Percentiles rank a stretch among this genome's conserved stretches.
Conservation (phyloP, 2,888 invertebrate genomes). For the Ornithoptera alexandrae region DNA sequence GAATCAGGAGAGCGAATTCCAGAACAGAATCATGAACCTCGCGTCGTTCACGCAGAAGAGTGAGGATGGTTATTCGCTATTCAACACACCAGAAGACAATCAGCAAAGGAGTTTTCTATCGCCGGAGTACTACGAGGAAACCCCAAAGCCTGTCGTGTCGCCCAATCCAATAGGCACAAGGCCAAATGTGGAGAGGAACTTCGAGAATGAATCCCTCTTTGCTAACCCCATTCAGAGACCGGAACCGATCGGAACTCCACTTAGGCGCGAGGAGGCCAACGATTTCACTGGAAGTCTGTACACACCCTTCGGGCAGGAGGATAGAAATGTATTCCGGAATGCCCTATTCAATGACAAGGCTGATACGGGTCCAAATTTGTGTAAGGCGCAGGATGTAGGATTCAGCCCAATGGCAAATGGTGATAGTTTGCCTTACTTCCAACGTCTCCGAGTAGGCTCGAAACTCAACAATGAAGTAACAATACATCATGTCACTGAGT, state of each 20-base stretch:
- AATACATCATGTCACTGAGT: constrained; percentile 71
- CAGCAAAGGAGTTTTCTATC: constrained; percentile 56
- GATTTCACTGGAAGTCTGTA: constrained; percentile 49
- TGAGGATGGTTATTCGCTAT: constrained; percentile 71
- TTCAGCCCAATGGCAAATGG: constrained; percentile 51
- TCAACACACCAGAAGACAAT: constrained; percentile 59
- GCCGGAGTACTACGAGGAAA: constrained; percentile 58
- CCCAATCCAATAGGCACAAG: constrained; percentile 71
- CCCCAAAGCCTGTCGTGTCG: constrained; percentile 59
- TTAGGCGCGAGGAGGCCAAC: constrained; percentile 43
- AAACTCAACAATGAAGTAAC: constrained; percentile 71
- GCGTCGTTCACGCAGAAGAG: constrained; percentile 73
- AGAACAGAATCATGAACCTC: constrained; percentile 63
- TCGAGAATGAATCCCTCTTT: constrained; percentile 60
- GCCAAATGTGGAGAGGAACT: constrained; percentile 46
- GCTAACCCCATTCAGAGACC: constrained; percentile 55
- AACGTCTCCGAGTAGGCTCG: constrained; percentile 64
- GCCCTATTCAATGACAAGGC: constrained; percentile 64
- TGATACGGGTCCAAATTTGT: constrained; percentile 38
- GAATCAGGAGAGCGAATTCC: constrained; percentile 50
- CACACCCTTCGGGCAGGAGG: constrained; percentile 69
- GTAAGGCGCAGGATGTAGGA: constrained; percentile 42
- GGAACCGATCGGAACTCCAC: constrained; percentile 61
- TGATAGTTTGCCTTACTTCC: constrained; percentile 70
- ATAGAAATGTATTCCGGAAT: constrained; percentile 64